These are phyloP conservation scores for Apotomis turbidana DNA, from an alignment of 2,888 invertebrate species.

Conservation along the genomic window DNA sequence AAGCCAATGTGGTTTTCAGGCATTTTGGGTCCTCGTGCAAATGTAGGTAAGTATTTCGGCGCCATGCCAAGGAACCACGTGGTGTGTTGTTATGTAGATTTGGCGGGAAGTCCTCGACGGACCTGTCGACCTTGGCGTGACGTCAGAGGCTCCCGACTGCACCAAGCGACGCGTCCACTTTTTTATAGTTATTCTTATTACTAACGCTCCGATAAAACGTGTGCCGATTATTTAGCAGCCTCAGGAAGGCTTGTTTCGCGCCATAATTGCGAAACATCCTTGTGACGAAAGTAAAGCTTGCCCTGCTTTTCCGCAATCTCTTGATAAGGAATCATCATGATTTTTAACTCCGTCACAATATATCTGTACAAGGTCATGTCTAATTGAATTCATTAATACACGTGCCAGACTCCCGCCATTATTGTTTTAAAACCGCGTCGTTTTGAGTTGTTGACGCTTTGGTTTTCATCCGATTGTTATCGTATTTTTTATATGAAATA, in stretches of 20 bases:
- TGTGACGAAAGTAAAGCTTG: conserved; percentile 10
- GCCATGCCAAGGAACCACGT: conserved; percentile 36
- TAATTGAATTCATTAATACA: conserved; percentile 6
- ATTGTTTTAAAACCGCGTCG: background rate
- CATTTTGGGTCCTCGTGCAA: background rate
- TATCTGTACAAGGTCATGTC: conserved; percentile 21
- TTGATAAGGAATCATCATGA: conserved; percentile 16
- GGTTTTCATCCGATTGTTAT: too few relatives aligned
- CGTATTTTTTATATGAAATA: too few relatives aligned
- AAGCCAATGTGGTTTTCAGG: background rate
- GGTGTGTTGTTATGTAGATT: conserved; percentile 51
- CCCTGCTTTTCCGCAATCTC: conserved; percentile 9
- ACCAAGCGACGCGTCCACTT: conserved; percentile 60
- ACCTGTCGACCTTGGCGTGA: conserved; percentile 79
- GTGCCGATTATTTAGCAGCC: conserved; percentile 34
- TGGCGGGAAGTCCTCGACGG: conserved; percentile 71
- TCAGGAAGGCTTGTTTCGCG: conserved; percentile 15
- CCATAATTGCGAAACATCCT: conserved; percentile 8
- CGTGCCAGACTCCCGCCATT: conserved; percentile 10
- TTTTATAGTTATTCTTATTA: conserved; percentile 66
- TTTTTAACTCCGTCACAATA: conserved; percentile 2
- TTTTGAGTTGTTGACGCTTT: too few relatives aligned
- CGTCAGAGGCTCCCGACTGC: conserved; percentile 79
- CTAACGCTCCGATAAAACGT: conserved; percentile 42
- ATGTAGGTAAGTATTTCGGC: conserved; percentile 25